Percentiles rank a stretch among this genome's conserved stretches.
Evolutionary conservation across 1,140 invertebrate species (phyloP).

Genomic region (Neodiprion pinetum): DNA sequence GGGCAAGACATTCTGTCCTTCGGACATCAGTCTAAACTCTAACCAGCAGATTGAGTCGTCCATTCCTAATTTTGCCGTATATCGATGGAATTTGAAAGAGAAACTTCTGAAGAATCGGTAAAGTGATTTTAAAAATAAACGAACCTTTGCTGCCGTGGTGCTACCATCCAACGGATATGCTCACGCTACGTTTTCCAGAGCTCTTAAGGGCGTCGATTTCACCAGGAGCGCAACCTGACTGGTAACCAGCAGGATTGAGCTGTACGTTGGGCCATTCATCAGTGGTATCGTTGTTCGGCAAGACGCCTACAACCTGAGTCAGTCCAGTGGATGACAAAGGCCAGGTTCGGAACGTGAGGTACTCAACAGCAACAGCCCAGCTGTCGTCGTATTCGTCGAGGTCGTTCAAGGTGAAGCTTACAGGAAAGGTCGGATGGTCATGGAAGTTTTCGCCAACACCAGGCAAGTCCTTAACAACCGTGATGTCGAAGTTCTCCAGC

Average conservation of each 20-base stretch:
- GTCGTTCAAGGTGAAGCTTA: conserved; percentile 29
- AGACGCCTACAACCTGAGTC: conserved; percentile 8
- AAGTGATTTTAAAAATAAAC: not conserved
- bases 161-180: conserved; percentile 69
- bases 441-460: conserved; percentile 58
- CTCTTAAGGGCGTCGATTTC: conserved; percentile 35
- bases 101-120: too few relatives aligned
- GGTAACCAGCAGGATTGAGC: too few relatives aligned
- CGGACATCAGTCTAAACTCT: too few relatives aligned
- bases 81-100: not conserved
- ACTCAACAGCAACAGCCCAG: conserved; percentile 16
- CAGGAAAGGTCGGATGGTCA: conserved; percentile 28
- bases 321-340: conserved; percentile 22
- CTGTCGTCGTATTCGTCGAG: conserved; percentile 10
- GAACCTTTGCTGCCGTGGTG: conserved; percentile 82
- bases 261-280: too few relatives aligned
- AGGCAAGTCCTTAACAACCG: conserved; percentile 37
- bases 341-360: conserved; percentile 12
- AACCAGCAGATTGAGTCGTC: too few relatives aligned
- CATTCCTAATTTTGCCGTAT: too few relatives aligned
- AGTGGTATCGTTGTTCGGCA: conserved; percentile 4
- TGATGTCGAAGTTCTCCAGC: conserved; percentile 36
- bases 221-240: conserved; percentile 25
- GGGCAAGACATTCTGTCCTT: conserved; percentile 42
- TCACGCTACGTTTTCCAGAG: conserved; percentile 35